Percentiles rank a stretch among this genome's conserved stretches.
These are phyloP conservation scores for Zalophus californianus DNA, from an alignment of 2,797 vertebrate genomes.

Conservation along the genomic window DNA sequence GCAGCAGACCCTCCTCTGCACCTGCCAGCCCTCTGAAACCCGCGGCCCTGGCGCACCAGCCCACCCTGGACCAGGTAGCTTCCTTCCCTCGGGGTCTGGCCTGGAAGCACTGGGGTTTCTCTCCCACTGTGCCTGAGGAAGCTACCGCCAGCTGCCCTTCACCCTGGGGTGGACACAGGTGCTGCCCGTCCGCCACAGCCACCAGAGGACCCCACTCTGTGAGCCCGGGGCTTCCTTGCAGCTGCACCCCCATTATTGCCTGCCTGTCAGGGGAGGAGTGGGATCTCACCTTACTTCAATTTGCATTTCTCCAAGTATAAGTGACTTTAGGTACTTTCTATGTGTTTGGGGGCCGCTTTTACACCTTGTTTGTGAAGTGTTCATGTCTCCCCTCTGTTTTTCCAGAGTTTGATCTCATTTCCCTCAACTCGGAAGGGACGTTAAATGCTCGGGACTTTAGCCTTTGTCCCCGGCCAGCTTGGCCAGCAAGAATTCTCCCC, in stretches of 20 bases:
- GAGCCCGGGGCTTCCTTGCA: no score
- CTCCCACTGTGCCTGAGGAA: background rate
- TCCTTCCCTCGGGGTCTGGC: background rate
- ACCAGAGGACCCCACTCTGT: no score
- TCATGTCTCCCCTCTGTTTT: no score
- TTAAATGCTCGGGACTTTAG: fast-evolving
- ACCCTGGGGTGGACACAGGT: background rate
- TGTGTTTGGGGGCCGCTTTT: background rate
- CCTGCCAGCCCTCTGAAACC: background rate
- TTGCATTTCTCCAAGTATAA: background rate
- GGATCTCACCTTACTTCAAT: background rate
- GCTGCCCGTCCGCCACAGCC: no score
- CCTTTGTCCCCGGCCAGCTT: no score
- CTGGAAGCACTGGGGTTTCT: background rate
- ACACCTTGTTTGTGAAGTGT: background rate
- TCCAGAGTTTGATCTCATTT: background rate
- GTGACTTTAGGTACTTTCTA: no score
- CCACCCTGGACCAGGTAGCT: background rate
- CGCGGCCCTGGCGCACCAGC: background rate
- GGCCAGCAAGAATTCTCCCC: no score
- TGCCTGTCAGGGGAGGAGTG: background rate
- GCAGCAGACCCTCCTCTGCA: background rate
- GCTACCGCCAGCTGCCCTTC: background rate
- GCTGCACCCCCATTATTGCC: background rate
- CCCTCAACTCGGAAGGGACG: background rate